Evolutionary conservation across 2,113 vertebrate species (phyloP).

Genomic region (Siphamia tubifer): DNA sequence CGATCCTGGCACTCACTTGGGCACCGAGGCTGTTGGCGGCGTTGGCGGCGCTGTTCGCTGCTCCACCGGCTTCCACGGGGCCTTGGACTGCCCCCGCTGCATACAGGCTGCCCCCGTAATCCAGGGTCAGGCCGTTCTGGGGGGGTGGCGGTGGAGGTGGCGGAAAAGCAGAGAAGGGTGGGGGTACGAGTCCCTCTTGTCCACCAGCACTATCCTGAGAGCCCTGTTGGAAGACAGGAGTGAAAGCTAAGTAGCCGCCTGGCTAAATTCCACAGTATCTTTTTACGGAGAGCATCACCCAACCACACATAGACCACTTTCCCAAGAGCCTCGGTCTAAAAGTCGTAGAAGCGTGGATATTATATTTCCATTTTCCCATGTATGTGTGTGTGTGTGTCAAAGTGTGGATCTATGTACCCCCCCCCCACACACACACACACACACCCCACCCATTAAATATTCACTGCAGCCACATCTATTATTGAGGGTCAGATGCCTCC

Average conservation of each 20-base stretch:
- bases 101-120: constrained; percentile 78
- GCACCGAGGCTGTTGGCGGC: constrained; percentile 67
- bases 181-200: constrained; percentile 81
- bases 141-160: constrained; percentile 82
- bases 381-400: constrained; percentile 16
- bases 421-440: too few relatives aligned
- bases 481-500: constrained; percentile 77
- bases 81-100: constrained; percentile 76
- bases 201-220: constrained; percentile 80
- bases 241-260: constrained; percentile 28
- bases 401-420: constrained; percentile 36
- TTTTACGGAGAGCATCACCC: constrained; percentile 46
- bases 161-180: constrained; percentile 80
- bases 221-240: constrained; percentile 59
- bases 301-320: constrained; percentile 36
- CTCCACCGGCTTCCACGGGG: constrained; percentile 73
- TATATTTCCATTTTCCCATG: constrained; percentile 55
- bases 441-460: constrained; percentile 74
- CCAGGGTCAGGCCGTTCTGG: constrained; percentile 81
- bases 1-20: constrained; percentile 71
- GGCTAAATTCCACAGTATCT: constrained; percentile 31
- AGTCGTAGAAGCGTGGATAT: constrained; percentile 54
- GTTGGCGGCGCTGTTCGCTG: constrained; percentile 56
- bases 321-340: constrained; percentile 32
- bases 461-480: constrained; percentile 76